These are phyloP conservation scores for Pheosia gnoma DNA, from an alignment of 2,888 invertebrate species.

Conservation along the genomic window DNA sequence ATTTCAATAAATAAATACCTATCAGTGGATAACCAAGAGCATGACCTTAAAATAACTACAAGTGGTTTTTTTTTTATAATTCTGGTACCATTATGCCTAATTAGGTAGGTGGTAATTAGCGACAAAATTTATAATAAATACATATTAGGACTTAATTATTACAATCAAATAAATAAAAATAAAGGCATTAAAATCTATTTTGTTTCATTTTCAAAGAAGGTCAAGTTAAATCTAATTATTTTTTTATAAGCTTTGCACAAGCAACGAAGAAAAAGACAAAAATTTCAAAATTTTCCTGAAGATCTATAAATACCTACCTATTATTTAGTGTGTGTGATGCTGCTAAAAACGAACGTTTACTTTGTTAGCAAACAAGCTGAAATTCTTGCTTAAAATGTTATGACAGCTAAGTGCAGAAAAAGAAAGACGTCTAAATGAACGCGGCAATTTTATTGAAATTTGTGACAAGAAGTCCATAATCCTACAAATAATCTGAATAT, in stretches of 20 bases:
- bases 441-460: constrained; percentile 1
- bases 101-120: background rate
- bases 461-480: background rate
- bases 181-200: constrained; percentile 1
- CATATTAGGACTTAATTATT: no score
- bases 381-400: constrained; percentile 5
- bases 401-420: background rate
- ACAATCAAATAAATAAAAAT: background rate
- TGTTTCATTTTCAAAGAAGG: background rate
- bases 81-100: background rate
- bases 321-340: background rate
- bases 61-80: background rate
- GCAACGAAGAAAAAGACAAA: background rate
- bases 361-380: constrained; percentile 1
- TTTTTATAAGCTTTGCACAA: constrained; percentile 4
- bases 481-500: no score
- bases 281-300: constrained; percentile 6
- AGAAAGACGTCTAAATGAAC: background rate
- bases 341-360: background rate
- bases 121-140: background rate
- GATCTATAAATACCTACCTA: constrained; percentile 1
- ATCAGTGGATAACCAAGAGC: background rate
- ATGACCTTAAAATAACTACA: background rate
- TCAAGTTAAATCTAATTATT: constrained; percentile 3
- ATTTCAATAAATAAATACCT: no score